Base-by-base conservation (phyloP, 2,113 vertebrate species). In the Pluvialis apricaria region DNA sequence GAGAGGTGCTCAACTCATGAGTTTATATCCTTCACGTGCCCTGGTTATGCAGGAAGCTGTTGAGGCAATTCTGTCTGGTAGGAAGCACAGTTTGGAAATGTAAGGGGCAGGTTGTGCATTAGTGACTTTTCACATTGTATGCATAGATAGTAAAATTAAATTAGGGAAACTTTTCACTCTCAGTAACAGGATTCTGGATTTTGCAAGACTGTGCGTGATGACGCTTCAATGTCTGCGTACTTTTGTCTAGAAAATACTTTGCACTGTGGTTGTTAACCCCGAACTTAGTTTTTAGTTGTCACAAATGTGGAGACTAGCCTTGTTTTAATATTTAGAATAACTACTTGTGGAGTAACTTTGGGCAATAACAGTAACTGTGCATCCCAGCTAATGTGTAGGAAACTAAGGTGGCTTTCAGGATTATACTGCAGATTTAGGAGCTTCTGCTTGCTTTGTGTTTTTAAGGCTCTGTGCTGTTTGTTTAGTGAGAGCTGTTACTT, bases 21-120 rank as follows among this genome's bases (percentile, higher is more conserved):
- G n/a, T 44, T 82, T 20, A 1, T 26, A 21, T 61, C 17, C 4
- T 54, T 66, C 25, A 22, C 6, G 0, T 3, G 0, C 40, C 9
- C 34, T 47, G 3, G 24, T 4, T 61, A 6, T 44, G 31, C 54
- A 57, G 64, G 4, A 45, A 14, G 11, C 1, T 57, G 32, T 49
- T 34, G 25, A 13, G 28, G 69, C 5, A 16, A 0, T 81, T 62
- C 28, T 77, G 14, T 22, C 17, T 40, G 15, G 2, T 34, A 36
- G 34, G 34, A 86, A 36, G 34, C 29, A 34, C 4, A 81, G 5
- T 26, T 42, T 31, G 31, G 32, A 19, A 16, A 26, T 52, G 11
- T n/a, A 2, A 3, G 2, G 24, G 32, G 15, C 28, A 11, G 11
- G 13, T 42, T 38, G 15, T 47, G 49, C 60, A 18, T 51, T 25